A percentile compares a stretch with the other conserved stretches of the same genome.
These are phyloP conservation scores for Chunga burmeisteri DNA, from an alignment of 2,113 vertebrate genomes.

Conservation along the genomic window DNA sequence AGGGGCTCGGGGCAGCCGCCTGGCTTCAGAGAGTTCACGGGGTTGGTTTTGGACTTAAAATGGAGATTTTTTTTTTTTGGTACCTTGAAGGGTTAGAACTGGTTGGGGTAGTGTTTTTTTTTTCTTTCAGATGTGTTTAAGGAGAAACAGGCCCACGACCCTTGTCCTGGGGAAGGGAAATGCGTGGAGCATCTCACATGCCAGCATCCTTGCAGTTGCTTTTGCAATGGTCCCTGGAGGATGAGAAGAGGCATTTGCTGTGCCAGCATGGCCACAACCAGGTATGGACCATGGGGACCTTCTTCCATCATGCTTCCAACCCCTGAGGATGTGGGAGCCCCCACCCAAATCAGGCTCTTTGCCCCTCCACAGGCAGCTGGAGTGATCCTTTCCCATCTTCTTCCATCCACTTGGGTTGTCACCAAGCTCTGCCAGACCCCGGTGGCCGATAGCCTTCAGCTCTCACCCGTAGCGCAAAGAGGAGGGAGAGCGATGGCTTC, in stretches of 20 bases:
- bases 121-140: not conserved
- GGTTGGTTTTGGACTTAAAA: not conserved
- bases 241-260: not conserved
- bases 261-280: not conserved
- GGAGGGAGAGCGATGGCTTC: not conserved
- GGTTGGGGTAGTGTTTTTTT: not conserved
- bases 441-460: not conserved
- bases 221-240: not conserved
- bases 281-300: not conserved
- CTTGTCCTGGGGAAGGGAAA: not conserved
- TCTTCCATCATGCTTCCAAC: not conserved
- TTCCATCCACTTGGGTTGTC: not conserved
- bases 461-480: too few species aligned
- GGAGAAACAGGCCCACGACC: not conserved
- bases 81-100: not conserved
- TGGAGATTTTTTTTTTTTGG: not conserved
- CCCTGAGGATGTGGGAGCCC: not conserved
- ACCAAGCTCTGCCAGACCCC: not conserved
- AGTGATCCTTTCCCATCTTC: not conserved
- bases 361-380: accelerated
- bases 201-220: not conserved
- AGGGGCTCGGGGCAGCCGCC: not conserved
- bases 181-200: accelerated
- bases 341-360: not conserved
- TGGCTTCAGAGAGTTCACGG: not conserved